Evolutionary conservation across 2,797 vertebrate species (phyloP).

Genomic region (Phoeniculus purpureus): DNA sequence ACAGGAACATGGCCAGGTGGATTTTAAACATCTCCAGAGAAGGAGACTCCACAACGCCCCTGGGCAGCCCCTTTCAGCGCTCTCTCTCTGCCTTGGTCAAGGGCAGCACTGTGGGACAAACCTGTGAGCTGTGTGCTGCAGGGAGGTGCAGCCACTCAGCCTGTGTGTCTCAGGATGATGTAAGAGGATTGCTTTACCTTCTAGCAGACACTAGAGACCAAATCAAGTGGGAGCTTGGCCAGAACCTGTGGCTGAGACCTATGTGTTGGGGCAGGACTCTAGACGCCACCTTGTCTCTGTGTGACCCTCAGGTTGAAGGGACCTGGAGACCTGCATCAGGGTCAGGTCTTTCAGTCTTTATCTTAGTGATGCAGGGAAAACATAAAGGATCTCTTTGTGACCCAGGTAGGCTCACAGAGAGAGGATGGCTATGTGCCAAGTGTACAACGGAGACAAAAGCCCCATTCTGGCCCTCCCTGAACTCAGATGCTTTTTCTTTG

Average conservation of each 20-base stretch:
- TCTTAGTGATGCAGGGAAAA: neutral
- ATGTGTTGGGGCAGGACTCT: neutral
- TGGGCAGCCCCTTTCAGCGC: too few relatives aligned
- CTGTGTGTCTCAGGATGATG: neutral
- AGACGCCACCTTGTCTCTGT: neutral
- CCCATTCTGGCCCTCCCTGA: conserved; percentile 6
- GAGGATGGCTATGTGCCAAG: conserved; percentile 9
- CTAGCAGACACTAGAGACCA: neutral
- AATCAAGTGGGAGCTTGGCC: neutral
- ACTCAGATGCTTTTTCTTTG: conserved; percentile 25
- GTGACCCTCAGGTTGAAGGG: neutral
- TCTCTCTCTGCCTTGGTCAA: neutral
- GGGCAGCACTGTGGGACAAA: fast-evolving
- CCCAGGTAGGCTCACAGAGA: conserved; percentile 25
- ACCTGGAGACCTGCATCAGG: neutral
- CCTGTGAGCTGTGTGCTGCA: neutral
- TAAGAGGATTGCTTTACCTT: neutral
- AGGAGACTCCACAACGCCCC: too few relatives aligned
- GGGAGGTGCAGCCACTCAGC: neutral
- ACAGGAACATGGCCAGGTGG: too few relatives aligned
- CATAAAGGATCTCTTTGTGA: conserved; percentile 56
- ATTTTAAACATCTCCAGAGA: too few relatives aligned
- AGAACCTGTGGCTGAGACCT: neutral
- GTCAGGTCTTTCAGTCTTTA: neutral
- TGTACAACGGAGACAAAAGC: conserved; percentile 44